Evolutionary conservation across 2,888 invertebrate species (phyloP), one percentile per base, ranked within the genome.

Genomic region (Drosophila kanekoi): DNA sequence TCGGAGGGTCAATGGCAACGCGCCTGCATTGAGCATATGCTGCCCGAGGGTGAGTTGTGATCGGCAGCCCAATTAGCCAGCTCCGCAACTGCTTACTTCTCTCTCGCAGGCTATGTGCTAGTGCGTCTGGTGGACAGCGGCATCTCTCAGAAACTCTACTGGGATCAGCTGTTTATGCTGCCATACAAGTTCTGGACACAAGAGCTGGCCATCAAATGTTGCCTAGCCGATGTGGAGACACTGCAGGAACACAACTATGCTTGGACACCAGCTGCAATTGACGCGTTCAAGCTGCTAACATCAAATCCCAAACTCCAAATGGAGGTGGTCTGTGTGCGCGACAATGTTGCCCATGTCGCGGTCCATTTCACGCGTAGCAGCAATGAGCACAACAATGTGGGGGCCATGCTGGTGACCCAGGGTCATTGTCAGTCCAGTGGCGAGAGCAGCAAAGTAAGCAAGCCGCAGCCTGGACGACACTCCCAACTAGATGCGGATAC

Each of bases 41-140:
- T 80, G n/a, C 70, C 77, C 1, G 76, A 79, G 13, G 89, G 92
- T 90, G 47, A 70, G 14, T 38, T 16, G 2, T 9, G 9, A 20
- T 28, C 28, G 8, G 28, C 8, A 28, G 8, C 28, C 5, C 35
- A 23, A 49, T 49, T 14, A 1, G n/a, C n/a, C 1, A 49, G 10
- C n/a, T 49, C 1, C 13, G 1, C 6, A 16, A 16, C 16, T 13
- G 9, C n/a, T 5, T 16, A 16, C 3, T 23, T 13, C 9, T 6
- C 18, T 9, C 3, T 33, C 32, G 5, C 51, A 91, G 91, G 84
- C 0, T 72, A 58, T 38, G 81, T 90, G 10, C 16, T 64, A 0
- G 84, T 92, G 16, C 91, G 84, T 33, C 79, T 92, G 13, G 91
- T 92, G 4, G 97, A 97, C 88, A 93, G 94, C 71, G 96, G 95